Conservation (phyloP, 1,140 invertebrate genomes). For the Drosophila burlai region DNA sequence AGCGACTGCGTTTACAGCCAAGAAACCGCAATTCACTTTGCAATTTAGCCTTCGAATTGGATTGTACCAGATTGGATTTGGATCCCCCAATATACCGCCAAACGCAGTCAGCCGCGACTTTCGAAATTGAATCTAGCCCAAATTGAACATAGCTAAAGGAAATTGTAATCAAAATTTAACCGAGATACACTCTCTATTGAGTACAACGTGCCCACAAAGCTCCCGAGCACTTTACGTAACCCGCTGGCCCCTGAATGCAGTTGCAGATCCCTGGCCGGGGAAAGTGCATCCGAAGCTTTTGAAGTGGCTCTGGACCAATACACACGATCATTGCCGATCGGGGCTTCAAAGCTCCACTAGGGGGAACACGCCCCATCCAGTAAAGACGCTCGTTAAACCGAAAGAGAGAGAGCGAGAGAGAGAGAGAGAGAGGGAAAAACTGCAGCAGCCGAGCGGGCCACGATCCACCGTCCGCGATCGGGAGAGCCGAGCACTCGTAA, state of each 20-base stretch:
- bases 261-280: conserved; percentile 17
- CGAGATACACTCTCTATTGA: conserved; percentile 10
- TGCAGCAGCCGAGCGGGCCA: conserved; percentile 55
- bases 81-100: conserved; percentile 22
- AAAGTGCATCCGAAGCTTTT: conserved; percentile 67
- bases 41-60: conserved; percentile 43
- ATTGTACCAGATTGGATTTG: conserved; percentile 50
- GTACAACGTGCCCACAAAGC: neutral
- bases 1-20: conserved; percentile 59
- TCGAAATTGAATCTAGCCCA: conserved; percentile 28
- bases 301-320: conserved; percentile 45
- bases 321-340: conserved; percentile 22
- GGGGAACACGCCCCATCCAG: conserved; percentile 58
- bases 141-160: conserved; percentile 50
- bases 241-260: conserved; percentile 13
- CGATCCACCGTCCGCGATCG: conserved; percentile 11
- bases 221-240: conserved; percentile 39
- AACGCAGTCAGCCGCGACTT: conserved; percentile 56
- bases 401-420: neutral
- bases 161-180: conserved; percentile 70
- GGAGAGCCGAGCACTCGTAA: conserved; percentile 60
- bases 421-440: conserved; percentile 11
- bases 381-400: neutral
- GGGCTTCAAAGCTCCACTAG: conserved; percentile 60
- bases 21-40: conserved; percentile 29